phyloP scores from a whole-genome alignment of 2,113 vertebrate genomes.

The Axis porcinus region DNA sequence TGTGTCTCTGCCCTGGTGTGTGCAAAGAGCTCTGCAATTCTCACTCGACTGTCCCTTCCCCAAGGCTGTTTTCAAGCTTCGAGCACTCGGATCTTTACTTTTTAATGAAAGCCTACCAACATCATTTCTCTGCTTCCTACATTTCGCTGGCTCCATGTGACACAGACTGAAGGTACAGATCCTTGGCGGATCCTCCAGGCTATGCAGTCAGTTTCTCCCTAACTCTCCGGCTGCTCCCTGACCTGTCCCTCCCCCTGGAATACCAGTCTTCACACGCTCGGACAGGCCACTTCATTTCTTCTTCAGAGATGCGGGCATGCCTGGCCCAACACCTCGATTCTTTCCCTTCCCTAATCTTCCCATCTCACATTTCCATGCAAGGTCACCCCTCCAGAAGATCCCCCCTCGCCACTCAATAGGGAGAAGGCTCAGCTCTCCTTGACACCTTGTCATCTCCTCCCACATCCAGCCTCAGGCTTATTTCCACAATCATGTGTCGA shows the following conservation, averaged over 20 bases:
- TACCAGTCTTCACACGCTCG: rapidly evolving
- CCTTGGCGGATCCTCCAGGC: too few species aligned
- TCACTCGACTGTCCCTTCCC: not conserved
- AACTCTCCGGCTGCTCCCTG: not conserved
- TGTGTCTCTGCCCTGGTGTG: rapidly evolving
- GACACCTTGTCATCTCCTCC: not conserved
- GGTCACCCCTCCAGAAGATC: not conserved
- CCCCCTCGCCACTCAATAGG: rapidly evolving
- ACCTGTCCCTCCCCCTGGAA: too few species aligned
- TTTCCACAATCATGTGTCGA: rapidly evolving
- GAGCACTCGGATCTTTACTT: rapidly evolving
- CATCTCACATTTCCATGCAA: not conserved
- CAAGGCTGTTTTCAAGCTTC: not conserved
- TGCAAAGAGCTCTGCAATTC: not conserved
- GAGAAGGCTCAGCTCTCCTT: too few species aligned
- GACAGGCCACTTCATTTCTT: not conserved
- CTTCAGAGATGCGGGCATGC: not conserved
- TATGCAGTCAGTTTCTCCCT: not conserved
- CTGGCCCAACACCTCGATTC: not conserved
- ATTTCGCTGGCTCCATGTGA: not conserved
- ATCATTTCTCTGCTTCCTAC: not conserved
- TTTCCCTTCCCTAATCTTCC: not conserved
- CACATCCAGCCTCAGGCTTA: not conserved
- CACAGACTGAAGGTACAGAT: rapidly evolving
- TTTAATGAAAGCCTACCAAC: not conserved